phyloP scores from a whole-genome alignment of 2,113 vertebrate species.

The Rhagologus leucostigma region DNA sequence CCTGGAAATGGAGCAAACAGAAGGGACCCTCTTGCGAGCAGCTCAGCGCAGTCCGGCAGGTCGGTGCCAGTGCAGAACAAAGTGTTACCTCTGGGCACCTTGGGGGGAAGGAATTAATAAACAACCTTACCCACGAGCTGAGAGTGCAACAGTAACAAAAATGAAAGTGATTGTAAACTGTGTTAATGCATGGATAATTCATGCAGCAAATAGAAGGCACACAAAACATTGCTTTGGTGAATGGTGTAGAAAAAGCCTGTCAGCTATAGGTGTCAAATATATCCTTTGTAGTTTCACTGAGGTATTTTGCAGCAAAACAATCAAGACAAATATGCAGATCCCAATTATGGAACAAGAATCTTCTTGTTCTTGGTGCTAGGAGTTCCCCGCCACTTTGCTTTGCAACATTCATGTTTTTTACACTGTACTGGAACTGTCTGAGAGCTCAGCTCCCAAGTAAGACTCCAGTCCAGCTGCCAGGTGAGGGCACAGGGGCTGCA shows the following conservation, averaged over 20 bases:
- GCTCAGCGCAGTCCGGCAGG: neutral
- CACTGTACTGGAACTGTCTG: neutral
- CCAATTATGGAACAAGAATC: neutral
- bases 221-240: neutral
- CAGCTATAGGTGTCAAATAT: neutral
- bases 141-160: neutral
- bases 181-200: neutral
- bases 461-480: neutral
- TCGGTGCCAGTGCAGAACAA: neutral
- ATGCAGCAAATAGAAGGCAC: neutral
- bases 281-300: constrained; percentile 2
- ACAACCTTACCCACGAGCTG: neutral
- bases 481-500: neutral
- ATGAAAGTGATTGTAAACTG: neutral
- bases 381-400: neutral
- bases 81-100: neutral
- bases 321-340: constrained; percentile 11
- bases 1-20: neutral
- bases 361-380: neutral
- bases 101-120: neutral
- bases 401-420: neutral
- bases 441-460: neutral
- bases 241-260: neutral
- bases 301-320: neutral
- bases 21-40: neutral